These are phyloP conservation scores for Cyclopterus lumpus DNA, from an alignment of 2,797 vertebrate genomes.

Conservation along the genomic window DNA sequence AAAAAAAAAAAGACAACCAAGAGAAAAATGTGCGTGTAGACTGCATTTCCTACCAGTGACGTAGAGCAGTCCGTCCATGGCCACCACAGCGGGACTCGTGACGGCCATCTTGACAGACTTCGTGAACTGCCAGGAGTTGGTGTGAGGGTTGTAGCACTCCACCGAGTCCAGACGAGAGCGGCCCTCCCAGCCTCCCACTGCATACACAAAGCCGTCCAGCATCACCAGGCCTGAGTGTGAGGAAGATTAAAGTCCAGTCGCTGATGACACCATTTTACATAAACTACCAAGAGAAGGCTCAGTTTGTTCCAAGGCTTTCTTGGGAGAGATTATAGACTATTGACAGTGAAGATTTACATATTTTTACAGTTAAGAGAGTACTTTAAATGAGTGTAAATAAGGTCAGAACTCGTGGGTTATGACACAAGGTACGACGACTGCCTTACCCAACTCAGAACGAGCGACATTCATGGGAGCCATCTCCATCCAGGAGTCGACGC, in stretches of 20 bases:
- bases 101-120: conserved; percentile 87
- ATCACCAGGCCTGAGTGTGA: conserved; percentile 78
- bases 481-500: conserved; percentile 87
- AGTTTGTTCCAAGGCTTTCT: background rate
- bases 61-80: conserved; percentile 85
- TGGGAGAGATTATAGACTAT: background rate
- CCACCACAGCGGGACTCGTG: conserved; percentile 87
- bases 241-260: background rate
- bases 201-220: conserved; percentile 88
- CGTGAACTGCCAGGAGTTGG: conserved; percentile 85
- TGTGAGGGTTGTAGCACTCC: conserved; percentile 87
- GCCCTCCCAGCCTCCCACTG: conserved; percentile 87
- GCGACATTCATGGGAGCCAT: conserved; percentile 88
- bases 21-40: background rate
- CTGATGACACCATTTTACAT: background rate
- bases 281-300: background rate
- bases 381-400: background rate
- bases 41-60: conserved; percentile 79
- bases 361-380: background rate
- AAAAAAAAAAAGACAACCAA: background rate
- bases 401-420: too few relatives aligned
- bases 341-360: background rate
- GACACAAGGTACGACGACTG: background rate
- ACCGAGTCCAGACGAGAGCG: conserved; percentile 84
- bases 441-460: conserved; percentile 84